These are phyloP conservation scores for Agriopis leucophaearia DNA, from an alignment of 2,888 invertebrate genomes.

Conservation along the genomic window DNA sequence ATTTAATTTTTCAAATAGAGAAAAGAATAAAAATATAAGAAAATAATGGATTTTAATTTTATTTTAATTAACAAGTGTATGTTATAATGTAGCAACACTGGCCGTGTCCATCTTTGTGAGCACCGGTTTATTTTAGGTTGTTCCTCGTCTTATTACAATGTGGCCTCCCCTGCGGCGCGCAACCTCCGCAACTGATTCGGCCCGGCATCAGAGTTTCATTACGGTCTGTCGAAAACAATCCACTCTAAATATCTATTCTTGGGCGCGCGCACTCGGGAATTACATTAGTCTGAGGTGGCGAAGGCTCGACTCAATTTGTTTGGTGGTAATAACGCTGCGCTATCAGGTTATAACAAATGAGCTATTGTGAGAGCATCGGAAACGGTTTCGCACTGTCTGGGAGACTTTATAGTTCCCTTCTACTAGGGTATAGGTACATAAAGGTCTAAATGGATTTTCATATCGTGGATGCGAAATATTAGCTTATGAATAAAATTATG, in stretches of 20 bases:
- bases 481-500: not conserved
- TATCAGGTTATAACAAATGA: constrained; percentile 86
- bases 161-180: constrained; percentile 84
- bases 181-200: constrained; percentile 84
- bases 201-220: constrained; percentile 85
- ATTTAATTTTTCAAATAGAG: too few species aligned
- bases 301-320: constrained; percentile 87
- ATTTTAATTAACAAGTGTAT: too few species aligned
- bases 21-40: too few species aligned
- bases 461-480: not conserved
- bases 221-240: constrained; percentile 87
- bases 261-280: constrained; percentile 83
- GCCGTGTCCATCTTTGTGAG: constrained; percentile 56
- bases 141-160: constrained; percentile 85
- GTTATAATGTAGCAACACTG: constrained; percentile 24
- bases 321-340: constrained; percentile 83
- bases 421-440: not conserved
- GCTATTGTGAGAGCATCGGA: constrained; percentile 83
- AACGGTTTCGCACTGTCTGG: constrained; percentile 79
- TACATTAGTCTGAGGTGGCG: constrained; percentile 87
- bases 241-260: constrained; percentile 87
- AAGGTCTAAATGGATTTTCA: not conserved
- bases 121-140: constrained; percentile 84
- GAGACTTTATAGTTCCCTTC: constrained; percentile 68
- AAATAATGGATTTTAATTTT: too few species aligned